Percentiles rank a stretch among this genome's conserved stretches.
phyloP scores from a whole-genome alignment of 2,888 invertebrate species.

The Scaptomyza parva region DNA sequence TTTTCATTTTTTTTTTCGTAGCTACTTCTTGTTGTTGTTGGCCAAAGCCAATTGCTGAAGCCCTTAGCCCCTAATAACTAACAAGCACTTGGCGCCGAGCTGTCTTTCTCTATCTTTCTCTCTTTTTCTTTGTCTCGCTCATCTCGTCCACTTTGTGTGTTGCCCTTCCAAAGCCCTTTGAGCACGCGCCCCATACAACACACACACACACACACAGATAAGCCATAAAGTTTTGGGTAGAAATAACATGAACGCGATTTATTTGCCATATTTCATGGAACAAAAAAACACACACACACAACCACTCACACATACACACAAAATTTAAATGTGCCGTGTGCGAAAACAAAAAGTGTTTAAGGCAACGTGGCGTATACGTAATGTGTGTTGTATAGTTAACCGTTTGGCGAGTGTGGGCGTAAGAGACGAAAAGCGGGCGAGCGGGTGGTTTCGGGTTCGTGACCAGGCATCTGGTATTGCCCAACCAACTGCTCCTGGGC shows the following conservation, averaged over 20 bases:
- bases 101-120: not conserved
- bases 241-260: constrained; percentile 70
- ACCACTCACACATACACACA: constrained; percentile 24
- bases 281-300: constrained; percentile 17
- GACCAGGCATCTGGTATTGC: constrained; percentile 20
- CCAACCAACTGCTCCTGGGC: constrained; percentile 24
- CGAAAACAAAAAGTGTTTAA: constrained; percentile 78
- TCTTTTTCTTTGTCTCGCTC: too few species aligned
- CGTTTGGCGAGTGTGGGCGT: constrained; percentile 8
- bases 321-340: constrained; percentile 76
- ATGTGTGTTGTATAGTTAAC: constrained; percentile 60
- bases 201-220: constrained; percentile 61
- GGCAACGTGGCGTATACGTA: constrained; percentile 76
- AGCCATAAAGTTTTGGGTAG: constrained; percentile 69
- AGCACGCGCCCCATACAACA: constrained; percentile 62
- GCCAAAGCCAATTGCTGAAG: constrained; percentile 60
- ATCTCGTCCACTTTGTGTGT: constrained; percentile 3
- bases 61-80: constrained; percentile 74
- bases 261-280: constrained; percentile 77
- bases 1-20: constrained; percentile 6
- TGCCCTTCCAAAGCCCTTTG: constrained; percentile 60
- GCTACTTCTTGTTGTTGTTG: not conserved
- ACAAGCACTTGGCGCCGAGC: constrained; percentile 65
- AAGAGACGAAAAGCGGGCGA: not conserved
- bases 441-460: not conserved